phyloP scores from a whole-genome alignment of 2,888 invertebrate genomes.

The Melanophora roralis region DNA sequence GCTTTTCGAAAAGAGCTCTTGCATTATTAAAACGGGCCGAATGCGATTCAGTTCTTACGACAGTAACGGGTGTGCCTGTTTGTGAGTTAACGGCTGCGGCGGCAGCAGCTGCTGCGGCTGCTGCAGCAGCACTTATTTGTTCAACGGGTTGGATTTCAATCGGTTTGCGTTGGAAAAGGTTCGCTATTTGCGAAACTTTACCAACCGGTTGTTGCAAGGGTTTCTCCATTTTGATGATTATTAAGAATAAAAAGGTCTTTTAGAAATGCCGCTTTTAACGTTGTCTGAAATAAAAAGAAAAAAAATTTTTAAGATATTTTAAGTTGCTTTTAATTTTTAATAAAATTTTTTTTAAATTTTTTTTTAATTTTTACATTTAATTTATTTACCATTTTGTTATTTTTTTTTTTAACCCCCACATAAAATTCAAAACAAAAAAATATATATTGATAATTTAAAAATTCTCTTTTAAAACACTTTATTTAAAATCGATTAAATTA shows the following conservation, averaged over 20 bases:
- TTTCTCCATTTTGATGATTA: conserved; percentile 79
- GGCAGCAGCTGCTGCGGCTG: conserved; percentile 72
- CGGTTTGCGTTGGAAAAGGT: conserved; percentile 88
- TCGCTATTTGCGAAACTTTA: conserved; percentile 94
- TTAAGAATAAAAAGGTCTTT: conserved; percentile 6
- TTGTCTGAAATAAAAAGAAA: conserved; percentile 63
- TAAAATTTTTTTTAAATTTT: too few species aligned
- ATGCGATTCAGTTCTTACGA: conserved; percentile 91
- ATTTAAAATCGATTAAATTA: conserved; percentile 19
- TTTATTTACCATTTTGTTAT: conserved; percentile 34
- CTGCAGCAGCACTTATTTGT: conserved; percentile 73
- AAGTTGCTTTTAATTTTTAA: too few species aligned
- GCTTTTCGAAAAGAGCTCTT: conserved; percentile 92
- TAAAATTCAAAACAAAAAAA: background rate
- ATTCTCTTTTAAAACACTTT: conserved; percentile 1
- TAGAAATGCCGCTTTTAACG: conserved; percentile 30
- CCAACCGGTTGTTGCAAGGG: conserved; percentile 79
- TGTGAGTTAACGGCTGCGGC: conserved; percentile 65
- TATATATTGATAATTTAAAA: background rate
- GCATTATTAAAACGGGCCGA: conserved; percentile 94
- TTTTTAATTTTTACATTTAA: too few species aligned
- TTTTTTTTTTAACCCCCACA: background rate
- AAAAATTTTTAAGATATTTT: too few species aligned
- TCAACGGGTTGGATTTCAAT: conserved; percentile 78
- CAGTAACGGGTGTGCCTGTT: conserved; percentile 80